These are phyloP conservation scores for Gymnogyps californianus DNA, from an alignment of 2,113 vertebrate species.

Conservation along the genomic window DNA sequence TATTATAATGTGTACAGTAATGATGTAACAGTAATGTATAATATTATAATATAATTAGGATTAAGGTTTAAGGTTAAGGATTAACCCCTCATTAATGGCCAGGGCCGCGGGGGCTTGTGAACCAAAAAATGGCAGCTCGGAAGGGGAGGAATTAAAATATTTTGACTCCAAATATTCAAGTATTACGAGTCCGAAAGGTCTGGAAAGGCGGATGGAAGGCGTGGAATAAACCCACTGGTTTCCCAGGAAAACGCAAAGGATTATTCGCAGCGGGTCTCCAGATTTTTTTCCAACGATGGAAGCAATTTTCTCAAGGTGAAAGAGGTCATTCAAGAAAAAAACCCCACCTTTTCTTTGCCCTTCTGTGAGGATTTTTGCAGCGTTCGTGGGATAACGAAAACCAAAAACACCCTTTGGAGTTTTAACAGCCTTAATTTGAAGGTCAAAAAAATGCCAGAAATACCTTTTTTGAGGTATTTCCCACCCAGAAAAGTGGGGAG, in stretches of 20 bases:
- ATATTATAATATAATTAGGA: neutral
- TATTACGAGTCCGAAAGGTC: neutral
- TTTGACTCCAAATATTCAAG: neutral
- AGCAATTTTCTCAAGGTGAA: neutral
- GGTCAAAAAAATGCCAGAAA: neutral
- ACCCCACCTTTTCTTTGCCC: accelerated
- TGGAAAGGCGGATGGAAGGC: neutral
- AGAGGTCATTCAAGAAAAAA: neutral
- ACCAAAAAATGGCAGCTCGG: accelerated
- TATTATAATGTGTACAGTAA: neutral
- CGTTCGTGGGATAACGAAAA: neutral
- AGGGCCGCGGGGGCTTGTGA: neutral
- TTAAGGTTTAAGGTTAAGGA: neutral
- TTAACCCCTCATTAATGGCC: neutral
- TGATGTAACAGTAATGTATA: neutral
- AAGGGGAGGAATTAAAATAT: neutral
- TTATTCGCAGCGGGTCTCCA: accelerated
- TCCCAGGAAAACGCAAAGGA: neutral
- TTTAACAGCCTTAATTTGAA: neutral
- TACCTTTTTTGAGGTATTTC: neutral
- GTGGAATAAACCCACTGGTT: neutral
- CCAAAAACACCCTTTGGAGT: neutral
- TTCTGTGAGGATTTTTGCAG: neutral
- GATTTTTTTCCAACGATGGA: neutral
- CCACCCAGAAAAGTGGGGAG: neutral